Conservation (phyloP, 2,888 invertebrate species). For the Eumacrocentrus americanus region DNA sequence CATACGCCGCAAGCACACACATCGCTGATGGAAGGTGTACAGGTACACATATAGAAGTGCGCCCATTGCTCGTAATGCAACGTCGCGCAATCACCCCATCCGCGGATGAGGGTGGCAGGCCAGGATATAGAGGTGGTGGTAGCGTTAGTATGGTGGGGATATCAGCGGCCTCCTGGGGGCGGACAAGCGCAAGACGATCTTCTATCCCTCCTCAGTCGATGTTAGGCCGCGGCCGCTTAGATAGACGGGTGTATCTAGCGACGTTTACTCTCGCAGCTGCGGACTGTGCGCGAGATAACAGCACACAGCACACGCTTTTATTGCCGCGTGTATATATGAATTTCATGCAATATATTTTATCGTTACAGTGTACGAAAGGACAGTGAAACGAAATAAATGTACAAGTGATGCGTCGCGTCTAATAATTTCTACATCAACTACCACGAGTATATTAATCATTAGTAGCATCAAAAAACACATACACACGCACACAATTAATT, state of each 20-base stretch:
- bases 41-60: background rate
- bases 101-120: conserved; percentile 1
- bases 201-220: conserved; percentile 55
- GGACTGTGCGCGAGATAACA: background rate
- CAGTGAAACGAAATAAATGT: no score
- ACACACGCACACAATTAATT: no score
- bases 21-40: background rate
- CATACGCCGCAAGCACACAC: background rate
- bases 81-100: conserved; percentile 16
- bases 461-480: no score
- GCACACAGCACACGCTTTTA: background rate
- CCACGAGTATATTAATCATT: no score
- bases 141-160: conserved; percentile 2
- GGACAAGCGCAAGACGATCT: conserved; percentile 51
- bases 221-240: conserved; percentile 47
- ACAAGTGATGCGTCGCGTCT: no score
- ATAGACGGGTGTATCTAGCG: background rate
- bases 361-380: no score
- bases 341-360: no score
- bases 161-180: conserved; percentile 40
- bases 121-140: conserved; percentile 21
- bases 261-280: no score
- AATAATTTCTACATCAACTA: no score
- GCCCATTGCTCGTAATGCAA: background rate
- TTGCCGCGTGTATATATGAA: no score